phyloP scores from a whole-genome alignment of 92 coral and sea anemone genomes.

The Micromussa lordhowensis region DNA sequence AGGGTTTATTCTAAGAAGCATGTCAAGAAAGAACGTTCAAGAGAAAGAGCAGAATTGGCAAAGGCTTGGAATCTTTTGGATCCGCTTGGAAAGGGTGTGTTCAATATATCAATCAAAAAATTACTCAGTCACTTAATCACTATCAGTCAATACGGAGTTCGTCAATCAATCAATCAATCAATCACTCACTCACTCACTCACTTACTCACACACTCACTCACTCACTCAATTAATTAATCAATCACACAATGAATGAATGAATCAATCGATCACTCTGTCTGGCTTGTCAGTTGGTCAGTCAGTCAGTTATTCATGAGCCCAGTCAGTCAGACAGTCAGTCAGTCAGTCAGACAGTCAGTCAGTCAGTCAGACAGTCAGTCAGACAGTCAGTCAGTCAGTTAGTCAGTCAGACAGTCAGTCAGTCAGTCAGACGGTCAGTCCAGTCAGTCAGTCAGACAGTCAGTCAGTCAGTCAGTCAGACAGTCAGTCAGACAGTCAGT shows the following conservation, averaged over 20 bases:
- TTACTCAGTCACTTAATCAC: background rate
- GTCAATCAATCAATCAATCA: background rate
- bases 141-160: no score
- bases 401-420: no score
- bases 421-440: no score
- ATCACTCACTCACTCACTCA: background rate
- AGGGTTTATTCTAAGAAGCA: constrained; percentile 92
- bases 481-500: no score
- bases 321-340: no score
- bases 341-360: no score
- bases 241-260: background rate
- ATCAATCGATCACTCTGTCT: background rate
- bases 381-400: no score
- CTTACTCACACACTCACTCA: background rate
- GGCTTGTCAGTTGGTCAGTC: background rate
- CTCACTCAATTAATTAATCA: background rate
- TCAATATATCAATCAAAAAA: background rate
- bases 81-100: constrained; percentile 85
- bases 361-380: no score
- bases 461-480: no score
- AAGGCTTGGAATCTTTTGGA: constrained; percentile 94
- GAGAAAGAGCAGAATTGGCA: constrained; percentile 90
- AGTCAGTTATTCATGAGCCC: no score
- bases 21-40: constrained; percentile 85
- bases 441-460: no score